A percentile compares a stretch with the other conserved stretches of the same genome.
These are phyloP conservation scores for Pangasius djambal DNA, from an alignment of 2,797 vertebrate species.

Conservation along the genomic window DNA sequence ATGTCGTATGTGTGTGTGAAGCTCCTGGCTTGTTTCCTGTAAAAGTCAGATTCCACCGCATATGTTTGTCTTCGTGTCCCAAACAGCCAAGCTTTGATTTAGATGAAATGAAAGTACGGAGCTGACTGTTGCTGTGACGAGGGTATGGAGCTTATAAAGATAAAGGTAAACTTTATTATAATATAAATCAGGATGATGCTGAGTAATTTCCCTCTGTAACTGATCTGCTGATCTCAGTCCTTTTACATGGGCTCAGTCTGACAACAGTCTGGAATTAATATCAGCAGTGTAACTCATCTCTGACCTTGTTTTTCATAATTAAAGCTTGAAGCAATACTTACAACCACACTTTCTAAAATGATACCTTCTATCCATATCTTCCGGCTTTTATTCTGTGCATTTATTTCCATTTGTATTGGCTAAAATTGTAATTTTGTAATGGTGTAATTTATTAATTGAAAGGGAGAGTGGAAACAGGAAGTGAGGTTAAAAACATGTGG, in stretches of 20 bases:
- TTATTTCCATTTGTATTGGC: not conserved
- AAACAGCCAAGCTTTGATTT: conserved; percentile 13
- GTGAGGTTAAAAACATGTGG: not conserved
- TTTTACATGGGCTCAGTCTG: conserved; percentile 24
- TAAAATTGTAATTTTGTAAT: too few species aligned
- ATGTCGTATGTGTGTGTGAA: conserved; percentile 48
- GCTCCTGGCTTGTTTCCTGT: conserved; percentile 60
- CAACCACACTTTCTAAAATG: not conserved
- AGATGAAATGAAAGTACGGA: not conserved
- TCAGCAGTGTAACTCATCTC: not conserved
- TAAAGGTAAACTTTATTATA: conserved; percentile 35
- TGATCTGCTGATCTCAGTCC: conserved; percentile 44
- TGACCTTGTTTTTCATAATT: not conserved
- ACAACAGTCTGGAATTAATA: conserved; percentile 19
- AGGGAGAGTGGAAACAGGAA: not conserved
- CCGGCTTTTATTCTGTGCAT: not conserved
- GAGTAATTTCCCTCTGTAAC: conserved; percentile 44
- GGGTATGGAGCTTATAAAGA: conserved; percentile 49
- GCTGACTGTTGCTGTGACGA: conserved; percentile 13
- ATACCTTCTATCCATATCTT: not conserved
- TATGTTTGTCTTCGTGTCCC: not conserved
- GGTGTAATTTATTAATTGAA: not conserved
- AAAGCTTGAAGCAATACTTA: not conserved
- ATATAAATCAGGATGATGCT: conserved; percentile 54
- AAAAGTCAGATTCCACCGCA: conserved; percentile 22